phyloP scores from a whole-genome alignment of 2,888 invertebrate genomes.

The Chloroclystis v-ata region DNA sequence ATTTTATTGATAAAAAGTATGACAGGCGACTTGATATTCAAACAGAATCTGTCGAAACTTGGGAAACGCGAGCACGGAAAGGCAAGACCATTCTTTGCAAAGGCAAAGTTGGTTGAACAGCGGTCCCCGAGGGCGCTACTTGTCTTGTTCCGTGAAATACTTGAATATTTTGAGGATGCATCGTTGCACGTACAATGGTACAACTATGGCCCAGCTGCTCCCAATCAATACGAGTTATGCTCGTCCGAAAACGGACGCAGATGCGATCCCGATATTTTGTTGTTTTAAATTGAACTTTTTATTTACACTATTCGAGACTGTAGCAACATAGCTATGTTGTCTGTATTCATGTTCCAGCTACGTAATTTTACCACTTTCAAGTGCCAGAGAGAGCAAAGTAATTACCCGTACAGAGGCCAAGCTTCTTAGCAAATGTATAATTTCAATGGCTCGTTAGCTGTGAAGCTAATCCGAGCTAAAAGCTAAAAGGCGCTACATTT shows the following conservation, averaged over 20 bases:
- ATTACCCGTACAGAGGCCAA: conserved; percentile 9
- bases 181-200: conserved; percentile 40
- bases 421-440: background rate
- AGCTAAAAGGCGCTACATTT: background rate
- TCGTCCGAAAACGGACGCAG: conserved; percentile 51
- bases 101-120: conserved; percentile 32
- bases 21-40: conserved; percentile 45
- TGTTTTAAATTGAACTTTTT: conserved; percentile 63
- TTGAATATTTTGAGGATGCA: conserved; percentile 35
- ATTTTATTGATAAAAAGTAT: conserved; percentile 30
- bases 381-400: conserved; percentile 23
- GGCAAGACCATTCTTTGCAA: conserved; percentile 47
- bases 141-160: conserved; percentile 36
- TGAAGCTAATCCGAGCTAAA: background rate
- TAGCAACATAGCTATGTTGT: conserved; percentile 54
- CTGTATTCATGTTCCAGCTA: conserved; percentile 56
- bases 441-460: conserved; percentile 1
- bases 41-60: conserved; percentile 49
- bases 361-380: conserved; percentile 47
- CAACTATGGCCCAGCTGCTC: conserved; percentile 47
- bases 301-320: conserved; percentile 59
- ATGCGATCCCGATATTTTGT: conserved; percentile 58
- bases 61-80: conserved; percentile 31
- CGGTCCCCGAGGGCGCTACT: conserved; percentile 33
- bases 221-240: conserved; percentile 49